Conservation (phyloP, 2,888 invertebrate genomes). For the Drosophila maculinotata region DNA sequence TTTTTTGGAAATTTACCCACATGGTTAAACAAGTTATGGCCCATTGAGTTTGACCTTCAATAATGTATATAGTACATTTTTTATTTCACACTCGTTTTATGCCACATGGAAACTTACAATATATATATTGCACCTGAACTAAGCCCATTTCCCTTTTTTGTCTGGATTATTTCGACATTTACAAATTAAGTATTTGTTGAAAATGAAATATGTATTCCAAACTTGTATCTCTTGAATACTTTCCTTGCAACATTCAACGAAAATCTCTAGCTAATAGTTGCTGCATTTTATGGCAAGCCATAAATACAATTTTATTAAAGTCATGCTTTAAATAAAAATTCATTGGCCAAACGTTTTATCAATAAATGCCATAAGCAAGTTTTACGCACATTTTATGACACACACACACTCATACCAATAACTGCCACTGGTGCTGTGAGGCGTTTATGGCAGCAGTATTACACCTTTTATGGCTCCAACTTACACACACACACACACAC, state of each 20-base stretch:
- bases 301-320: constrained; percentile 52
- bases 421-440: constrained; percentile 36
- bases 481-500: constrained; percentile 17
- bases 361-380: constrained; percentile 78
- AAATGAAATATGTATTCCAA: not conserved
- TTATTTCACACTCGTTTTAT: too few relatives aligned
- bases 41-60: not conserved
- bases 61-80: not conserved
- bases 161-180: not conserved
- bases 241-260: not conserved
- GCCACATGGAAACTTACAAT: too few relatives aligned
- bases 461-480: constrained; percentile 71
- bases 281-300: constrained; percentile 12
- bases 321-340: constrained; percentile 68
- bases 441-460: constrained; percentile 68
- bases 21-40: not conserved
- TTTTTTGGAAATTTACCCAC: too few relatives aligned
- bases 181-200: not conserved
- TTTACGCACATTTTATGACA: constrained; percentile 77
- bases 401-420: constrained; percentile 23
- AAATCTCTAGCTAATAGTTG: constrained; percentile 11
- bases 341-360: constrained; percentile 77
- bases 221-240: not conserved
- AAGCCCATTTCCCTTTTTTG: not conserved
- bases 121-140: too few relatives aligned